These are phyloP conservation scores for Coenonympha glycerion DNA, from an alignment of 2,888 invertebrate species.

Conservation along the genomic window DNA sequence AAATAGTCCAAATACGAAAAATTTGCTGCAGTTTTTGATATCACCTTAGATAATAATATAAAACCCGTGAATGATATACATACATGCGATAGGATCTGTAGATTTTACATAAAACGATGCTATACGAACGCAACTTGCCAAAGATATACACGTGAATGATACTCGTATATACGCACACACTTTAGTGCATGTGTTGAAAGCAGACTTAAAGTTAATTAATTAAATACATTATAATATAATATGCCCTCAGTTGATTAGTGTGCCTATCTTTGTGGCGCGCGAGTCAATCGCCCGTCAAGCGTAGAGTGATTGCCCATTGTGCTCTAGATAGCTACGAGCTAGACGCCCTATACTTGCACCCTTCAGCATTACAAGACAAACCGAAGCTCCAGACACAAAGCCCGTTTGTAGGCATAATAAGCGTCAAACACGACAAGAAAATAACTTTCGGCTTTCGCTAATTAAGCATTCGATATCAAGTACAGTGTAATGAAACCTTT, in stretches of 20 bases:
- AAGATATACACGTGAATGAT: no score
- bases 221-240: not conserved
- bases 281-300: constrained; percentile 23
- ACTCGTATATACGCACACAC: no score
- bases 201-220: not conserved
- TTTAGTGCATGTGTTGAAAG: no score
- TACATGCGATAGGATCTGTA: no score
- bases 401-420: not conserved
- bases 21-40: no score
- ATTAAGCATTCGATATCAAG: no score
- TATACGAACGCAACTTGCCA: no score
- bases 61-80: no score
- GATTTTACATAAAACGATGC: no score
- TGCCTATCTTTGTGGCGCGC: not conserved
- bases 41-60: no score
- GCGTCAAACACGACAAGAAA: not conserved
- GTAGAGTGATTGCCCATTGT: constrained; percentile 38
- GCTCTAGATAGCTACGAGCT: constrained; percentile 19
- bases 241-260: not conserved
- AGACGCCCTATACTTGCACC: constrained; percentile 21
- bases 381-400: not conserved
- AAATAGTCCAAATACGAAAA: no score
- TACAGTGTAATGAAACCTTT: no score
- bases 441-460: not conserved
- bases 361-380: not conserved